These are phyloP conservation scores for Venustaconcha ellipsiformis DNA, from an alignment of 1,140 invertebrate species.

Conservation along the genomic window DNA sequence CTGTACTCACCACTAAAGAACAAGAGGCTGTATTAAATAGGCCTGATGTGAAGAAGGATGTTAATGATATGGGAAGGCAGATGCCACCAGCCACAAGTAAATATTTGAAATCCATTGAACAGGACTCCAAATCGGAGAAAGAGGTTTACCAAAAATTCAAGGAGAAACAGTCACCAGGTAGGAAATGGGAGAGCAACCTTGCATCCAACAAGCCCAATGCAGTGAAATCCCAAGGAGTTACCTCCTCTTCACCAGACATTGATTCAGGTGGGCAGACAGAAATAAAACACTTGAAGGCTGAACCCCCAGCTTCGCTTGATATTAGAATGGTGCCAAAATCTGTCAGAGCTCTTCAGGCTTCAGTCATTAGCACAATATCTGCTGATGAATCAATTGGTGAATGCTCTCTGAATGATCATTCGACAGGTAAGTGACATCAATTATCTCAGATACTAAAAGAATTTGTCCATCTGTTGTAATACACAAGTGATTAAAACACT, in stretches of 20 bases:
- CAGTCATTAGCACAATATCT: slow-evolving; percentile 43
- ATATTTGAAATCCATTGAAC: slow-evolving; percentile 50
- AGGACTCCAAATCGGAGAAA: slow-evolving; percentile 38
- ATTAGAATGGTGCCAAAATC: slow-evolving; percentile 27
- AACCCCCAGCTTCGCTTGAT: slow-evolving; percentile 37
- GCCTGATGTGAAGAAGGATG: background rate
- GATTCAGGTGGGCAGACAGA: background rate
- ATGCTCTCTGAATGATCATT: slow-evolving; percentile 50
- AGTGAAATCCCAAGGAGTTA: slow-evolving; percentile 14
- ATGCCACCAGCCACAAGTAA: slow-evolving; percentile 9
- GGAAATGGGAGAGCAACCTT: slow-evolving; percentile 7
- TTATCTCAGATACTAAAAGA: too few relatives aligned
- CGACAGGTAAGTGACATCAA: slow-evolving; percentile 37
- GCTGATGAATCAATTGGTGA: slow-evolving; percentile 52
- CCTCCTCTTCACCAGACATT: slow-evolving; percentile 11
- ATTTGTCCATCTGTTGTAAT: too few relatives aligned
- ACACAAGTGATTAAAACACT: too few relatives aligned
- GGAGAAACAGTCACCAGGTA: slow-evolving; percentile 32
- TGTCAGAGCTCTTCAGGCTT: slow-evolving; percentile 32
- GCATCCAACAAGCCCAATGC: slow-evolving; percentile 8
- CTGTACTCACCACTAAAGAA: too few relatives aligned
- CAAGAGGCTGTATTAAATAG: background rate
- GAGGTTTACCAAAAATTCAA: slow-evolving; percentile 51
- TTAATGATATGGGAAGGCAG: background rate
- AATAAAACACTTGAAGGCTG: slow-evolving; percentile 12